A percentile compares a stretch with the other conserved stretches of the same genome.
These are phyloP conservation scores for Pseudomugil tenellus DNA, from an alignment of 2,797 vertebrate genomes.

Conservation along the genomic window DNA sequence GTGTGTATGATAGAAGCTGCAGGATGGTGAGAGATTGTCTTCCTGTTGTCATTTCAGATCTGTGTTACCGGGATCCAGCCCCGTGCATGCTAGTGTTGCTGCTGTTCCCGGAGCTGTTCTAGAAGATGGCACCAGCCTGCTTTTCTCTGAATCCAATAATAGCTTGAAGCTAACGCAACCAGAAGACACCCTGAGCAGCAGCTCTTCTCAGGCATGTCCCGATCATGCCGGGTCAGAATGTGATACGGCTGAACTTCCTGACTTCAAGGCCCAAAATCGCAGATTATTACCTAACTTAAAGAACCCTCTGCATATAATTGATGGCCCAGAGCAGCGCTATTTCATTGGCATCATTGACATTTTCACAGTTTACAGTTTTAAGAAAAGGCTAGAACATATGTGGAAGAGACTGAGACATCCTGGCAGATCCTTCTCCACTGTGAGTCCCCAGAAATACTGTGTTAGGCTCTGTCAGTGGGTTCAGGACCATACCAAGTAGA, in stretches of 20 bases:
- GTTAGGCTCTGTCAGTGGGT: conserved; percentile 78
- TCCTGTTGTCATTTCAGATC: conserved; percentile 77
- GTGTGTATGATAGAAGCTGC: neutral
- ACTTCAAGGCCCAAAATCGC: conserved; percentile 81
- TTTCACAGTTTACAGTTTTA: conserved; percentile 87
- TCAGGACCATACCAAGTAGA: conserved; percentile 78
- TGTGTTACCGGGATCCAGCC: conserved; percentile 71
- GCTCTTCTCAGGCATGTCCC: neutral
- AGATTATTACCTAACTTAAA: conserved; percentile 84
- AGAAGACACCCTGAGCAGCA: neutral
- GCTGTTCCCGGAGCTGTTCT: conserved; percentile 73
- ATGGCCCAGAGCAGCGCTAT: conserved; percentile 88
- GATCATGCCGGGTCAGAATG: conserved; percentile 4
- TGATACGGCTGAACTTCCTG: conserved; percentile 53
- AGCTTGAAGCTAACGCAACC: neutral
- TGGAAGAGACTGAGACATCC: conserved; percentile 89
- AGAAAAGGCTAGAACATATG: conserved; percentile 85
- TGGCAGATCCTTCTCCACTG: conserved; percentile 86
- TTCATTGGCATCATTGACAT: conserved; percentile 91
- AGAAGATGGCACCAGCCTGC: conserved; percentile 65
- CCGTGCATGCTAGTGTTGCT: conserved; percentile 17
- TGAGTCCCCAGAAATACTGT: conserved; percentile 83
- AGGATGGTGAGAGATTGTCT: conserved; percentile 4
- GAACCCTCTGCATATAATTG: conserved; percentile 88
- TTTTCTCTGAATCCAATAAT: conserved; percentile 49